Evolutionary conservation across 2,888 invertebrate species (phyloP), one percentile per base, ranked within the genome.

Genomic region (Bombyx huttoni): DNA sequence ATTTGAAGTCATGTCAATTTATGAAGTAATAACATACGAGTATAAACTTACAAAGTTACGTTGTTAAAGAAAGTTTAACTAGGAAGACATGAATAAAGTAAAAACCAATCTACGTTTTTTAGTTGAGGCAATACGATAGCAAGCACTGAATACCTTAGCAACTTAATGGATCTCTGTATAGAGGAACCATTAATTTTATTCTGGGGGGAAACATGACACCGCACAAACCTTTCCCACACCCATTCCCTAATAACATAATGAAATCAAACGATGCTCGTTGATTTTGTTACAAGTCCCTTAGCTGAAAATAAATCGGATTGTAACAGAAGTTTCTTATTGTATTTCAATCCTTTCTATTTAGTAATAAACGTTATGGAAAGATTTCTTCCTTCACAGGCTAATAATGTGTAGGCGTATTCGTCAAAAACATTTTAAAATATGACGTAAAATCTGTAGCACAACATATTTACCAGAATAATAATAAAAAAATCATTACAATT

Each of bases 121-220:
- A 54, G 54, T 53, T 47, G 52, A 58, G 54, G 58, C 56, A 58
- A 57, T 60, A 60, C 60, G 58, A 62, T 60, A 51, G 61, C 58
- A 62, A 66, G 64, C 60, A 61, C 59, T 60, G 64, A 64, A 68
- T 68, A 64, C 58, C 61, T 63, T 62, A 58, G 56, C 48, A 52
- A 61, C 58, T 66, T 79, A 78, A 78, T 78, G 76, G 77, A 76
- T 70, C 62, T 64, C 67, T 67, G 64, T 71, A 68, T 68, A 70
- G 67, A 60, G 58, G 63, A 64, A 70, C 69, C 78, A 81, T 79
- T 75, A 77, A 79, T 78, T 75, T 78, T 74, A 75, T 75, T 80
- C 78, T 78, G 75, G 66, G 64, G 65, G 69, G 62, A 67, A 75
- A 65, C 69, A 70, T 81, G 81, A 81, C 71, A 62, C 54, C 54